Percentiles rank a stretch among this genome's conserved stretches.
Conservation (phyloP, 1,140 invertebrate species). For the Neotoxoptera formosana region DNA sequence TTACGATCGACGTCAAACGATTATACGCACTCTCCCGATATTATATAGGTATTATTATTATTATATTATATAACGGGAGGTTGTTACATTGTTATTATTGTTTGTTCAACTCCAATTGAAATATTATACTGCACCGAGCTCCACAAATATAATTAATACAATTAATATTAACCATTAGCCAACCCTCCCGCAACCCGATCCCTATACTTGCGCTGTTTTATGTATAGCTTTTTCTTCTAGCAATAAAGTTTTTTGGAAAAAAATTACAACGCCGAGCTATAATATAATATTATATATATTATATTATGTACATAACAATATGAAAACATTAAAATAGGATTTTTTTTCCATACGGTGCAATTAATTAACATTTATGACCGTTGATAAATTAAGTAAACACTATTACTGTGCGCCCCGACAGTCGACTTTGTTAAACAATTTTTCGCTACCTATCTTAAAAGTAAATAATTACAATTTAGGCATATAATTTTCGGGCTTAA, state of each 20-base stretch:
- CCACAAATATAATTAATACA: background rate
- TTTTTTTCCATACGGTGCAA: background rate
- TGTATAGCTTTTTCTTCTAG: background rate
- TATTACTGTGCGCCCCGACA: background rate
- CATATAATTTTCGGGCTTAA: no score
- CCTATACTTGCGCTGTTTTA: background rate
- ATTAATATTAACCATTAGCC: constrained; percentile 13
- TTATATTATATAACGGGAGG: constrained; percentile 1
- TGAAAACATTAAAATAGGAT: background rate
- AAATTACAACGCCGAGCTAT: background rate
- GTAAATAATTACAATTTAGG: background rate
- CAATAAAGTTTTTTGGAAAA: background rate
- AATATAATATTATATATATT: background rate
- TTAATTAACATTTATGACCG: constrained; percentile 3
- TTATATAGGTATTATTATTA: background rate
- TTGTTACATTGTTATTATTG: background rate
- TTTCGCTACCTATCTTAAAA: background rate
- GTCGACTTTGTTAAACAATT: background rate
- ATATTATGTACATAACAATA: background rate
- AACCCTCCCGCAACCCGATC: background rate
- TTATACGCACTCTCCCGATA: background rate
- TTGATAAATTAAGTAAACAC: background rate
- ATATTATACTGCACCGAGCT: background rate
- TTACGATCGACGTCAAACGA: constrained; percentile 25
- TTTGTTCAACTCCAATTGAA: constrained; percentile 6